These are phyloP conservation scores for Macaria notata DNA, from an alignment of 2,888 invertebrate genomes.

Conservation along the genomic window DNA sequence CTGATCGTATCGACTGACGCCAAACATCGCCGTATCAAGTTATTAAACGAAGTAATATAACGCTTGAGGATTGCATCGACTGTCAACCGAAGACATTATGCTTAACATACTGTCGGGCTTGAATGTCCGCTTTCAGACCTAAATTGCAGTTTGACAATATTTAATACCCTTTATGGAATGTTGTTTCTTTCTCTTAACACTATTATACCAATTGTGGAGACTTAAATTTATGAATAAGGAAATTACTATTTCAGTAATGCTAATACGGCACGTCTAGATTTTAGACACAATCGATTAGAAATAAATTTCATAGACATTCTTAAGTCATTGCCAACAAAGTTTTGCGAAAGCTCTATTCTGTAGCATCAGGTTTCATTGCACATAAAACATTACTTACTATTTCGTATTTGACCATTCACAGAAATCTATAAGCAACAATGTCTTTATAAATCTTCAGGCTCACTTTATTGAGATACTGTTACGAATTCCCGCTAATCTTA, in stretches of 20 bases:
- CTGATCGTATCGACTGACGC: slow-evolving; percentile 27
- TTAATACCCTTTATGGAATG: neutral
- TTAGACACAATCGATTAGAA: slow-evolving; percentile 1
- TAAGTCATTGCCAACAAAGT: slow-evolving; percentile 7
- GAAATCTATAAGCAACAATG: neutral
- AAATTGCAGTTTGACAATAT: slow-evolving; percentile 6
- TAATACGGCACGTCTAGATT: slow-evolving; percentile 6
- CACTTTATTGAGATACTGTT: neutral
- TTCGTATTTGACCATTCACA: slow-evolving; percentile 4
- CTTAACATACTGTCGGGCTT: slow-evolving; percentile 4
- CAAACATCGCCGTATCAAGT: slow-evolving; percentile 20
- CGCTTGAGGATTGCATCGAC: slow-evolving; percentile 15
- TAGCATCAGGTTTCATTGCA: slow-evolving; percentile 13
- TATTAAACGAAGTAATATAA: slow-evolving; percentile 21
- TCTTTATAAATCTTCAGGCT: neutral
- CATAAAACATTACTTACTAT: slow-evolving; percentile 4
- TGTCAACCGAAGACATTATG: slow-evolving; percentile 10
- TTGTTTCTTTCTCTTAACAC: slow-evolving; percentile 1
- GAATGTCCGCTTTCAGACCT: slow-evolving; percentile 9
- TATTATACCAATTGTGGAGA: slow-evolving; percentile 2
- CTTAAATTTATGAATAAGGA: slow-evolving; percentile 1
- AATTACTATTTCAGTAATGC: slow-evolving; percentile 3
- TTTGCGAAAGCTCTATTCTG: slow-evolving; percentile 1
- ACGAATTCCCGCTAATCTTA: neutral
- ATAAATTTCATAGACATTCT: slow-evolving; percentile 7